These are phyloP conservation scores for Drosophila erecta DNA, from an alignment of 1,140 invertebrate species.

Conservation along the genomic window DNA sequence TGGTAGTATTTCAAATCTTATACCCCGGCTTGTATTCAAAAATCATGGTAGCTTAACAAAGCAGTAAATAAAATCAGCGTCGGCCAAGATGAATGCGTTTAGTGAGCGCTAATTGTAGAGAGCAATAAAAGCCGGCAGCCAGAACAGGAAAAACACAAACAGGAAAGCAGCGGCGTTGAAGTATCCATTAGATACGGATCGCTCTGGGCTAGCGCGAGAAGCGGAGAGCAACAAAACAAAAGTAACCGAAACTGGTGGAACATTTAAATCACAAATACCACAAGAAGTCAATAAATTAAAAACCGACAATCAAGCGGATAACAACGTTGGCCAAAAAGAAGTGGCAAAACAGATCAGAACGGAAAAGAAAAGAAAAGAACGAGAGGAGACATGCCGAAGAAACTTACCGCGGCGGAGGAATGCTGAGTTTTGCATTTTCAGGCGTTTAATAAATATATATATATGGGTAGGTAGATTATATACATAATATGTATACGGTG, in stretches of 20 bases:
- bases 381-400: constrained; percentile 80
- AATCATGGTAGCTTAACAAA: constrained; percentile 26
- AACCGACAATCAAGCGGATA: constrained; percentile 51
- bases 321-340: constrained; percentile 50
- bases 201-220: constrained; percentile 57
- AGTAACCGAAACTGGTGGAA: constrained; percentile 65
- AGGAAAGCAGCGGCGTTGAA: constrained; percentile 64
- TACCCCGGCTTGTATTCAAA: constrained; percentile 9
- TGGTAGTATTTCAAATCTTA: background rate
- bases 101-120: constrained; percentile 62
- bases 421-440: constrained; percentile 85
- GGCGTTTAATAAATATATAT: constrained; percentile 77
- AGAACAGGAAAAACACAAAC: constrained; percentile 34
- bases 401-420: constrained; percentile 90
- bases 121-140: constrained; percentile 53
- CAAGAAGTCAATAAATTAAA: constrained; percentile 59
- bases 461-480: constrained; percentile 30
- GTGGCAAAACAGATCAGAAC: constrained; percentile 47
- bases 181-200: constrained; percentile 76
- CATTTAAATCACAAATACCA: constrained; percentile 68
- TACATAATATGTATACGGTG: constrained; percentile 40
- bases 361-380: constrained; percentile 33
- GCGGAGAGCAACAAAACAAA: constrained; percentile 48
- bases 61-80: constrained; percentile 43
- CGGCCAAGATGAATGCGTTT: constrained; percentile 50